Percentiles rank a stretch among this genome's conserved stretches.
Conservation (phyloP, 2,113 vertebrate genomes). For the Prunella himalayana region DNA sequence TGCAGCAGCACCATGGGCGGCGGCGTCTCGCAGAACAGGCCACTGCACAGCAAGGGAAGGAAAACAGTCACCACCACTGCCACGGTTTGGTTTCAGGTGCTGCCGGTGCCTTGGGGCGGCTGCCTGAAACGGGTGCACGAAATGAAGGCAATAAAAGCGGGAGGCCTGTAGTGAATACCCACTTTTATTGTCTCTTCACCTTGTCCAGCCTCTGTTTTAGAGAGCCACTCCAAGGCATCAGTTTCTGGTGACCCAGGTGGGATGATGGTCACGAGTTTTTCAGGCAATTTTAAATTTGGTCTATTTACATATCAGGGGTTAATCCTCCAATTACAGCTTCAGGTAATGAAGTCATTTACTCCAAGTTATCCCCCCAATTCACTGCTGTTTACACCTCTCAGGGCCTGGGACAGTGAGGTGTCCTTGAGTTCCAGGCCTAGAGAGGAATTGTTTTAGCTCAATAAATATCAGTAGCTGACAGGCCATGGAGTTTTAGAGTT, state of each 20-base stretch:
- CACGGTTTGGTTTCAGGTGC: not conserved
- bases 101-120: not conserved
- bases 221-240: not conserved
- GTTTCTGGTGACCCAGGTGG: not conserved
- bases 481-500: too few species aligned
- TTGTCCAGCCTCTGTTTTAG: too few species aligned
- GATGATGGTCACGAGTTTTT: fast-evolving
- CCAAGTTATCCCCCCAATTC: not conserved
- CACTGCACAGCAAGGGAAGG: slow-evolving; percentile 67
- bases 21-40: slow-evolving; percentile 90
- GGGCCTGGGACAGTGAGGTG: not conserved
- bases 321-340: not conserved
- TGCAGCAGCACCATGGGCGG: slow-evolving; percentile 97
- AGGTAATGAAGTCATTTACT: not conserved
- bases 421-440: not conserved
- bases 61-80: fast-evolving
- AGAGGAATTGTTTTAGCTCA: not conserved
- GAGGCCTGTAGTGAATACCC: too few species aligned
- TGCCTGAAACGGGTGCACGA: too few species aligned
- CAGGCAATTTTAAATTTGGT: too few species aligned
- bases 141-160: not conserved
- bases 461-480: not conserved
- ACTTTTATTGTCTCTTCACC: not conserved
- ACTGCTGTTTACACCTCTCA: not conserved
- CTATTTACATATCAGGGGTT: not conserved